phyloP scores from a whole-genome alignment of 1,140 invertebrate genomes.

The Polyergus mexicanus region DNA sequence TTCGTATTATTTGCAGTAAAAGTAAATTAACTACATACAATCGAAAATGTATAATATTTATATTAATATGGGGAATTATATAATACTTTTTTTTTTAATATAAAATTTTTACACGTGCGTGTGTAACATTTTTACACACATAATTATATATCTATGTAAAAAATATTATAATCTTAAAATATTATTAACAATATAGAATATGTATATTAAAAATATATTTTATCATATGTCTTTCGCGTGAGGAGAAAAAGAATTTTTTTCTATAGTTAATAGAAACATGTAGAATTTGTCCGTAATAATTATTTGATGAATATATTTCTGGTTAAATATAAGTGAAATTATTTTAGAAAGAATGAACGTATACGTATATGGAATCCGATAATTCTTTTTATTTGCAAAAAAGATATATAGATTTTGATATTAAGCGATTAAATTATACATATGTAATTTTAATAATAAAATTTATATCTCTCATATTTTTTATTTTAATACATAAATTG shows the following conservation, averaged over 20 bases:
- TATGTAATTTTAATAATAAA: background rate
- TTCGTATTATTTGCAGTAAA: constrained; percentile 7
- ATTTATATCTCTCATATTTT: background rate
- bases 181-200: background rate
- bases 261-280: background rate
- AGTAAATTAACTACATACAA: constrained; percentile 3
- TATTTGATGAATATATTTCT: background rate
- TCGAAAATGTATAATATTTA: too few species aligned
- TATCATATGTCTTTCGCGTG: background rate
- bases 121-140: background rate
- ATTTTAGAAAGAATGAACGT: background rate
- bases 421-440: background rate
- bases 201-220: background rate
- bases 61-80: too few species aligned
- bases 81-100: too few species aligned
- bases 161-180: constrained; percentile 9
- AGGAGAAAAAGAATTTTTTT: background rate
- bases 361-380: background rate
- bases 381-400: background rate
- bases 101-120: too few species aligned
- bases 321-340: background rate
- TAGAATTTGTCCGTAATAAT: background rate
- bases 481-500: constrained; percentile 28
- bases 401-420: constrained; percentile 9
- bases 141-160: background rate